Evolutionary conservation across 2,797 vertebrate species (phyloP).

Genomic region (Enteromius unitaeniatus): DNA sequence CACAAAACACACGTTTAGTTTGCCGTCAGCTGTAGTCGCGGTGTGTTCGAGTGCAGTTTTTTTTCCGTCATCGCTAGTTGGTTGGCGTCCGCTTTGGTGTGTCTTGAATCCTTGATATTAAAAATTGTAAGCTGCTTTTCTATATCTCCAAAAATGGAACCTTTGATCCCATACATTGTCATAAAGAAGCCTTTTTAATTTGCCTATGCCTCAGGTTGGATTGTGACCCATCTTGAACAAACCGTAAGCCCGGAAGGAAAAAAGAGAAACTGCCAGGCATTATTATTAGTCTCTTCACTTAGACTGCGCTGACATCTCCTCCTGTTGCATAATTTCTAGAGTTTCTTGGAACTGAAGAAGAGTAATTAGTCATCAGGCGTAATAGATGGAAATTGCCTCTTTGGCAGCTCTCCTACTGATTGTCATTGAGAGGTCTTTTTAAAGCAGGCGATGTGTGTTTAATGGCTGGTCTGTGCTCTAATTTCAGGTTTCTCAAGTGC

Average conservation of each 20-base stretch:
- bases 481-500: not conserved
- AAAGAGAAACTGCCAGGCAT: not conserved
- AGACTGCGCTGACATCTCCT: not conserved
- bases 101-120: no score
- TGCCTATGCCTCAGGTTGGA: not conserved
- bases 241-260: not conserved
- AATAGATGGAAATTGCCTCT: conserved; percentile 38
- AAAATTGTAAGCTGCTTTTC: no score
- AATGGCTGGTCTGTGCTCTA: conserved; percentile 3
- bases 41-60: no score
- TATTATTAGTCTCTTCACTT: conserved; percentile 12
- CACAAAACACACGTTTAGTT: no score
- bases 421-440: conserved; percentile 31
- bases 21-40: no score
- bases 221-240: not conserved
- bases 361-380: conserved; percentile 40
- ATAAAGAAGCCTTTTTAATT: not conserved
- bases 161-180: not conserved
- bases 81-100: no score
- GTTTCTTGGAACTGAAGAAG: conserved; percentile 36
- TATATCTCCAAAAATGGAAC: not conserved
- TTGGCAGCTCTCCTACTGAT: conserved; percentile 40
- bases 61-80: no score
- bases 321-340: conserved; percentile 27
- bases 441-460: conserved; percentile 22